A percentile compares a stretch with the other conserved stretches of the same genome.
phyloP scores from a whole-genome alignment of 2,888 invertebrate species.

The Aphrophora alni region DNA sequence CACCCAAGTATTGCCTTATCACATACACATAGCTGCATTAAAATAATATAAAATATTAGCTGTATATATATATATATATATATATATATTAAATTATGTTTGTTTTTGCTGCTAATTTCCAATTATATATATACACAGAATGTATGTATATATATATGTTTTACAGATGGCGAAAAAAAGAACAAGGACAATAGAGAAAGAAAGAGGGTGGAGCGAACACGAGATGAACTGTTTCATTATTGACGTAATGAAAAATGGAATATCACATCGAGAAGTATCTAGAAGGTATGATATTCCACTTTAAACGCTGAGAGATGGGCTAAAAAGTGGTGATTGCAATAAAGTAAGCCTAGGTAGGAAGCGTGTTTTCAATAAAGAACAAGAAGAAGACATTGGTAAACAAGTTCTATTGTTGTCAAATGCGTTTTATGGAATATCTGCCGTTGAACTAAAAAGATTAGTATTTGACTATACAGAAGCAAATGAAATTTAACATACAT shows the following conservation, averaged over 20 bases:
- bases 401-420: slow-evolving; percentile 33
- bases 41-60: slow-evolving; percentile 15
- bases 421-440: slow-evolving; percentile 38
- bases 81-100: not conserved
- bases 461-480: slow-evolving; percentile 30
- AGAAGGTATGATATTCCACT: slow-evolving; percentile 16
- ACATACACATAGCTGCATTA: slow-evolving; percentile 16
- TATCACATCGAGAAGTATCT: slow-evolving; percentile 15
- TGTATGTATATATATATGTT: not conserved
- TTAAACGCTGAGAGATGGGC: slow-evolving; percentile 23
- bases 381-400: slow-evolving; percentile 37
- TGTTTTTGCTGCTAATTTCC: too few relatives aligned
- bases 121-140: too few relatives aligned
- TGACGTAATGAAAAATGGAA: slow-evolving; percentile 12
- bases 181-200: not conserved
- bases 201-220: slow-evolving; percentile 7
- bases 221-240: slow-evolving; percentile 11
- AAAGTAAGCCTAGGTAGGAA: slow-evolving; percentile 34
- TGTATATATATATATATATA: not conserved
- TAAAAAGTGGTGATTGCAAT: slow-evolving; percentile 14
- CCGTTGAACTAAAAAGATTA: slow-evolving; percentile 31
- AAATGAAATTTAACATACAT: slow-evolving; percentile 44
- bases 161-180: slow-evolving; percentile 20
- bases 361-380: slow-evolving; percentile 36
- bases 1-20: slow-evolving; percentile 17